phyloP scores from a whole-genome alignment of 2,113 vertebrate genomes.

The Spea multiplicata region DNA sequence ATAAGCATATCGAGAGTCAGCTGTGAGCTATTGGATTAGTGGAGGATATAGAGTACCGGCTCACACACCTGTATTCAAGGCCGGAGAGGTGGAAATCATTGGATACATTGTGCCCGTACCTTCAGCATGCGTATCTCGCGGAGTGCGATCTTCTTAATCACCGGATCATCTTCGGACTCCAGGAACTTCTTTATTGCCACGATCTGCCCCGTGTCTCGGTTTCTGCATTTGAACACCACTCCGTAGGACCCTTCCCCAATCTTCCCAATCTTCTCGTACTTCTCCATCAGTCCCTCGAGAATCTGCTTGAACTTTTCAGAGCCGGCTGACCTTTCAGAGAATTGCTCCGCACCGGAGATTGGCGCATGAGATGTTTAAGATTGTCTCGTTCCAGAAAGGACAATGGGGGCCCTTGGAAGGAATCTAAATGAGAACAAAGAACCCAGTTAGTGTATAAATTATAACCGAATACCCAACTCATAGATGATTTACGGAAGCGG shows the following conservation, averaged over 20 bases:
- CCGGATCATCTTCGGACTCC: conserved; percentile 90
- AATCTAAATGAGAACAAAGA: conserved; percentile 37
- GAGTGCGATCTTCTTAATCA: conserved; percentile 90
- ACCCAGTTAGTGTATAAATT: background rate
- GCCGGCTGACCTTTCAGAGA: conserved; percentile 14
- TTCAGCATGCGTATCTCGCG: conserved; percentile 93
- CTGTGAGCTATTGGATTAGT: too few relatives aligned
- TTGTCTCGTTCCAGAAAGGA: background rate
- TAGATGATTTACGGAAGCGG: background rate
- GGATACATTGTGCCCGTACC: conserved; percentile 59
- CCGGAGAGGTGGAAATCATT: too few relatives aligned
- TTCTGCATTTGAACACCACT: conserved; percentile 92
- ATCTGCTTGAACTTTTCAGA: background rate
- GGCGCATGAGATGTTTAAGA: background rate
- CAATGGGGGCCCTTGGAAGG: background rate
- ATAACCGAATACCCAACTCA: background rate
- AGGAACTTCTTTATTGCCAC: conserved; percentile 96
- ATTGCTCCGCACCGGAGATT: background rate
- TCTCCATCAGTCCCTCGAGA: conserved; percentile 74
- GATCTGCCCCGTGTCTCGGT: conserved; percentile 83
- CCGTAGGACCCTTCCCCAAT: conserved; percentile 94
- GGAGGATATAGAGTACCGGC: too few relatives aligned
- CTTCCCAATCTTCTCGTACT: conserved; percentile 90
- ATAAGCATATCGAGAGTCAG: too few relatives aligned
- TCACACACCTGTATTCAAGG: too few relatives aligned